Percentiles rank a stretch among this genome's conserved stretches.
These are phyloP conservation scores for Phalanger gymnotis DNA, from an alignment of 2,797 vertebrate species.

Conservation along the genomic window DNA sequence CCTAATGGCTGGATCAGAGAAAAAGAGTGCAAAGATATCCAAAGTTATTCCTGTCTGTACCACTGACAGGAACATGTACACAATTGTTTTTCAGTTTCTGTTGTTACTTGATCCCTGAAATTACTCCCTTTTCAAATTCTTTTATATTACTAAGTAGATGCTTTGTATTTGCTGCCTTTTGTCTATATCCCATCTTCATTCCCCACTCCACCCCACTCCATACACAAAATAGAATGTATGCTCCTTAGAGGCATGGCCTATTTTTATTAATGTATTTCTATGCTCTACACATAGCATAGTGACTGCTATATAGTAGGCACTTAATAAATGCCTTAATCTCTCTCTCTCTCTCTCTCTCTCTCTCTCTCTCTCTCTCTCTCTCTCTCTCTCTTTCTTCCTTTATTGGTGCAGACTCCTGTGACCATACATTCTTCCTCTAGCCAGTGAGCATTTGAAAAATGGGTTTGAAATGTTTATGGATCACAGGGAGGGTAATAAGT, in stretches of 20 bases:
- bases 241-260: neutral
- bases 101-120: neutral
- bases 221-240: neutral
- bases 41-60: neutral
- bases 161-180: neutral
- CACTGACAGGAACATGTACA: neutral
- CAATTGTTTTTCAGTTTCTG: neutral
- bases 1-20: neutral
- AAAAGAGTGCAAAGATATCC: neutral
- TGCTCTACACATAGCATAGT: neutral
- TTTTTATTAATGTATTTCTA: neutral
- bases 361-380: too few relatives aligned
- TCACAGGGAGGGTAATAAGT: neutral
- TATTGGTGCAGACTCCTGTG: neutral
- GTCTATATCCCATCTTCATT: neutral
- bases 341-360: too few relatives aligned
- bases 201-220: too few relatives aligned
- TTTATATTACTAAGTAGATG: neutral
- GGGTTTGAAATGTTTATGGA: neutral
- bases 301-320: neutral
- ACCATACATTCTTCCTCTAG: neutral
- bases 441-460: neutral
- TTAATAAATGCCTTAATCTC: neutral
- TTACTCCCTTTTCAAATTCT: neutral
- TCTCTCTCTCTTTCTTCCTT: too few relatives aligned